phyloP scores from a whole-genome alignment of 2,797 vertebrate genomes.

The Fundulus diaphanus region DNA sequence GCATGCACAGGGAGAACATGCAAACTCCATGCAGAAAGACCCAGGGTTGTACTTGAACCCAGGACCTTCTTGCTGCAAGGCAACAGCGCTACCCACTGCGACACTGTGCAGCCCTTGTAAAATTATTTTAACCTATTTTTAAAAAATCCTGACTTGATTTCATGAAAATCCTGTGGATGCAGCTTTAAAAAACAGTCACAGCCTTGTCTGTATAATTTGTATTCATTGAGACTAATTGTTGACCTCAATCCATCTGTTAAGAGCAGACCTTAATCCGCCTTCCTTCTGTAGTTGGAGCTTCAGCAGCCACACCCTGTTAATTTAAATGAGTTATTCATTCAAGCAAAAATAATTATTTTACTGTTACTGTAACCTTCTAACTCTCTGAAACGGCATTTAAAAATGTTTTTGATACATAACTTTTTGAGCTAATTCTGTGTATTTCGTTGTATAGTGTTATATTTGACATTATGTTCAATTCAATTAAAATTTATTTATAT shows the following conservation, averaged over 20 bases:
- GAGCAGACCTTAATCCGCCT: constrained; percentile 21
- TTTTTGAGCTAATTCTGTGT: not conserved
- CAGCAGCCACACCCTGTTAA: not conserved
- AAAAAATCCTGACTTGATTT: too few relatives aligned
- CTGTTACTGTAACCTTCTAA: not conserved
- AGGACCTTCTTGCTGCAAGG: too few relatives aligned
- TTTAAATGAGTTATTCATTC: not conserved
- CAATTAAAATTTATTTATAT: too few relatives aligned
- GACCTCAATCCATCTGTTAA: constrained; percentile 19
- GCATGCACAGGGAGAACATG: too few relatives aligned
- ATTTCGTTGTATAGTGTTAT: not conserved
- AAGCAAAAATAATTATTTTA: not conserved
- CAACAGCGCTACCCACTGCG: too few relatives aligned
- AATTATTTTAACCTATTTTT: too few relatives aligned
- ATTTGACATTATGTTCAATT: not conserved
- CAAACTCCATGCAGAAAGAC: too few relatives aligned
- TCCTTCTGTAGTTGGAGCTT: constrained; percentile 5
- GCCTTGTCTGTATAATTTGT: not conserved
- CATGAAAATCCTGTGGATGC: too few relatives aligned
- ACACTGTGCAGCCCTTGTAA: too few relatives aligned
- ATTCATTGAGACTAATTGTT: not conserved
- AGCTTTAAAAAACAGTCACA: too few relatives aligned
- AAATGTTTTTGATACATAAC: not conserved
- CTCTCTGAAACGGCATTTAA: not conserved
- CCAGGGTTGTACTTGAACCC: too few relatives aligned